Evolutionary conservation across 2,888 invertebrate genomes (phyloP).

Genomic region (Dryocosmus kuriphilus): DNA sequence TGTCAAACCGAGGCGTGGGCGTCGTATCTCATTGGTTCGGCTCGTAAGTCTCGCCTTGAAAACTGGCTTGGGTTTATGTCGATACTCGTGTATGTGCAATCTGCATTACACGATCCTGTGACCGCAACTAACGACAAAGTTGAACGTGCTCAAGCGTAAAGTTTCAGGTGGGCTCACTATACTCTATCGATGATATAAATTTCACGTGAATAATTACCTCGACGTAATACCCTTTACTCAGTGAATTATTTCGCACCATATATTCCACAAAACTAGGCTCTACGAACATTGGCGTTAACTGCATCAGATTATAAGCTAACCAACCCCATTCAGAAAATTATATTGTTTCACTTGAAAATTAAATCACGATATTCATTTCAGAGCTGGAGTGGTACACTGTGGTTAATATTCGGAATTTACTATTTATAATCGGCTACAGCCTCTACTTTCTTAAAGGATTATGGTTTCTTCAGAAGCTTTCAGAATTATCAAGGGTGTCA

Average conservation of each 20-base stretch:
- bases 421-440: too few relatives aligned
- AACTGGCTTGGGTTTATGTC: slow-evolving; percentile 36
- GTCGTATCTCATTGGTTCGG: slow-evolving; percentile 50
- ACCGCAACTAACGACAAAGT: slow-evolving; percentile 40
- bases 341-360: not conserved
- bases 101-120: slow-evolving; percentile 40
- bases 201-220: slow-evolving; percentile 26
- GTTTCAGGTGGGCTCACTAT: slow-evolving; percentile 37
- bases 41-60: slow-evolving; percentile 41
- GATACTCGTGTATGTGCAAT: slow-evolving; percentile 41
- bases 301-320: not conserved
- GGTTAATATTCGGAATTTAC: too few relatives aligned
- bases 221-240: not conserved
- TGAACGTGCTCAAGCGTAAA: slow-evolving; percentile 39
- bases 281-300: not conserved
- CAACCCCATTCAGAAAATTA: not conserved
- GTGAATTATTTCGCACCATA: slow-evolving; percentile 20
- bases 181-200: slow-evolving; percentile 39
- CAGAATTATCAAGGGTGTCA: too few relatives aligned
- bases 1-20: slow-evolving; percentile 54
- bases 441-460: too few relatives aligned
- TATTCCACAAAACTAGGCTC: not conserved
- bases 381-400: too few relatives aligned
- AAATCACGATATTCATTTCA: not conserved
- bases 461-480: too few relatives aligned